Conservation (phyloP, 2,888 invertebrate species). For the Megalurothrips usitatus region DNA sequence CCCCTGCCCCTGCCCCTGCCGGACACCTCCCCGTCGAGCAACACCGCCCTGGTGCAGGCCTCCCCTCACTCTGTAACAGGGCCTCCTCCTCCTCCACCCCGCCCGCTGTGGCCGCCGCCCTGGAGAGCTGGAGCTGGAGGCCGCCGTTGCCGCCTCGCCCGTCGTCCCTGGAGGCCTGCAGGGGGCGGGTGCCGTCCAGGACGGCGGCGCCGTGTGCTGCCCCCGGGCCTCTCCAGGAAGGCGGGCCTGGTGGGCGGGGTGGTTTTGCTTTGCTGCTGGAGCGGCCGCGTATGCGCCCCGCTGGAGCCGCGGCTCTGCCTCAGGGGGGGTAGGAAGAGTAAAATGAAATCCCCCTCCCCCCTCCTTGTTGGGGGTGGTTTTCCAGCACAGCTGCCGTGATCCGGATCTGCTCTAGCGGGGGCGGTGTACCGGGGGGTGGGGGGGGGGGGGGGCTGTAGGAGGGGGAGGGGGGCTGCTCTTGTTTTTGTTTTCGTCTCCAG, state of each 20-base stretch:
- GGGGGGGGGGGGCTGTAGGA: neutral
- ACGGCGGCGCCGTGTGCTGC: too few relatives aligned
- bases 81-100: neutral
- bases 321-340: neutral
- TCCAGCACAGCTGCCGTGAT: neutral
- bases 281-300: neutral
- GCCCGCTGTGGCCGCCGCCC: neutral
- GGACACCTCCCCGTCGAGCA: neutral
- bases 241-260: too few relatives aligned
- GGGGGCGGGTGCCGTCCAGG: too few relatives aligned
- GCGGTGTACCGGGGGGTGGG: neutral
- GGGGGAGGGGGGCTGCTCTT: too few relatives aligned
- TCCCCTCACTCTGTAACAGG: neutral
- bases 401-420: neutral
- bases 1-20: neutral
- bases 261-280: constrained; percentile 2
- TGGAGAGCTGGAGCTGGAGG: neutral
- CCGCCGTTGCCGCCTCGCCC: too few relatives aligned
- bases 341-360: too few relatives aligned
- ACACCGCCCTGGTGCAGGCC: neutral
- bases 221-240: too few relatives aligned
- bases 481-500: too few relatives aligned
- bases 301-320: neutral
- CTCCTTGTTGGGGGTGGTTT: too few relatives aligned
- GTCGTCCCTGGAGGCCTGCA: too few relatives aligned